Conservation (phyloP, 2,888 invertebrate species). For the Electrophaes corylata region DNA sequence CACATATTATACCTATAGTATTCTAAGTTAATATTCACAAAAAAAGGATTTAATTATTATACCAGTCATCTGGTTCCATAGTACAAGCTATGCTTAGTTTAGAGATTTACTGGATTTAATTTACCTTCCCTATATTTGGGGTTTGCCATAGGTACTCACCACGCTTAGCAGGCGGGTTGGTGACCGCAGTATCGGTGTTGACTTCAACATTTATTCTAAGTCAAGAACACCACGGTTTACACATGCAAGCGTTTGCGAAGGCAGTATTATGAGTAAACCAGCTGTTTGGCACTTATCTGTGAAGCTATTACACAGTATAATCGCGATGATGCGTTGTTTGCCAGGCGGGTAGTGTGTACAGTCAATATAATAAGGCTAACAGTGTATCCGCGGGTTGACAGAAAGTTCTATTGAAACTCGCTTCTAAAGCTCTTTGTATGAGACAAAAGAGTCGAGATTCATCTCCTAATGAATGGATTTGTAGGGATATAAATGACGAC, state of each 20-base stretch:
- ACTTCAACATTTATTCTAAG: too few species aligned
- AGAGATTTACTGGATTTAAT: too few species aligned
- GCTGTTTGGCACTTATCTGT: constrained; percentile 4
- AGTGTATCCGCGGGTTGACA: constrained; percentile 20
- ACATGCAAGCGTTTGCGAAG: neutral
- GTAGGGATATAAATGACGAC: neutral
- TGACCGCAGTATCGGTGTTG: too few species aligned
- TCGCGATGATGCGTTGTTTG: constrained; percentile 49
- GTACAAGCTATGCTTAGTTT: too few species aligned
- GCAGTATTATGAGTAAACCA: neutral
- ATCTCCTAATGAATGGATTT: neutral
- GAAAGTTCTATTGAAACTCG: constrained; percentile 15
- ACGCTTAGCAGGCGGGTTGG: too few species aligned
- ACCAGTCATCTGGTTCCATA: too few species aligned
- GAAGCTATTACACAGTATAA: constrained; percentile 47
- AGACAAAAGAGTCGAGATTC: constrained; percentile 6
- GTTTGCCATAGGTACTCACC: too few species aligned
- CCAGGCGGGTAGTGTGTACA: constrained; percentile 18
- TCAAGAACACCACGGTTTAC: too few species aligned
- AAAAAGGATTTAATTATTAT: too few species aligned
- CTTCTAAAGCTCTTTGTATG: neutral
- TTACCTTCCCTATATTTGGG: too few species aligned
- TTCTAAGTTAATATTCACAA: too few species aligned
- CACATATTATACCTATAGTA: too few species aligned
- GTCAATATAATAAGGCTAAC: constrained; percentile 19